Evolutionary conservation across 2,888 invertebrate genomes (phyloP).

Genomic region (Asteroscopus sphinx): DNA sequence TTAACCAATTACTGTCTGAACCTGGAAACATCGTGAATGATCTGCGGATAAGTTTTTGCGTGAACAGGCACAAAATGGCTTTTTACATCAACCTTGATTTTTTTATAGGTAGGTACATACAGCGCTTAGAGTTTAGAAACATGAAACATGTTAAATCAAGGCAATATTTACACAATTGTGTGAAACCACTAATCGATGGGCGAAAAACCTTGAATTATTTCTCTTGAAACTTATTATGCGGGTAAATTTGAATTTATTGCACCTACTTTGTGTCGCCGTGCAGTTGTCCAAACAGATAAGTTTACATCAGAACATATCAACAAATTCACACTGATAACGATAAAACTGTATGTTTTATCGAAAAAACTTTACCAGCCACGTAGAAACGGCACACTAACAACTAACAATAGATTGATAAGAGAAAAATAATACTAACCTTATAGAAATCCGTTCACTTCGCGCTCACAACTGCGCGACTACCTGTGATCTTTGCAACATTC

Average conservation of each 20-base stretch:
- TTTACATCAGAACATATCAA: slow-evolving; percentile 45
- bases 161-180: slow-evolving; percentile 57
- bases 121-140: slow-evolving; percentile 36
- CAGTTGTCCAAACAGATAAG: slow-evolving; percentile 57
- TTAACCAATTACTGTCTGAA: slow-evolving; percentile 31
- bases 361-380: slow-evolving; percentile 64
- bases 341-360: slow-evolving; percentile 45
- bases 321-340: slow-evolving; percentile 55
- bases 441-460: slow-evolving; percentile 74
- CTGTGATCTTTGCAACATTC: slow-evolving; percentile 80
- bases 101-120: slow-evolving; percentile 10
- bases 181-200: slow-evolving; percentile 53
- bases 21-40: slow-evolving; percentile 20
- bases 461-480: slow-evolving; percentile 64
- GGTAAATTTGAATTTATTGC: slow-evolving; percentile 48
- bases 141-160: slow-evolving; percentile 37
- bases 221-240: slow-evolving; percentile 38
- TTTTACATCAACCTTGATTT: slow-evolving; percentile 49
- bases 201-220: slow-evolving; percentile 50
- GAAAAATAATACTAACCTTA: slow-evolving; percentile 74
- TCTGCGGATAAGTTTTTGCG: slow-evolving; percentile 39
- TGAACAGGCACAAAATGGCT: slow-evolving; percentile 30
- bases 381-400: slow-evolving; percentile 60
- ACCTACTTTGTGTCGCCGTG: slow-evolving; percentile 24
- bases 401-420: slow-evolving; percentile 67